Evolutionary conservation across 1,140 invertebrate species (phyloP).

Genomic region (Pseudachorutes palmiensis): DNA sequence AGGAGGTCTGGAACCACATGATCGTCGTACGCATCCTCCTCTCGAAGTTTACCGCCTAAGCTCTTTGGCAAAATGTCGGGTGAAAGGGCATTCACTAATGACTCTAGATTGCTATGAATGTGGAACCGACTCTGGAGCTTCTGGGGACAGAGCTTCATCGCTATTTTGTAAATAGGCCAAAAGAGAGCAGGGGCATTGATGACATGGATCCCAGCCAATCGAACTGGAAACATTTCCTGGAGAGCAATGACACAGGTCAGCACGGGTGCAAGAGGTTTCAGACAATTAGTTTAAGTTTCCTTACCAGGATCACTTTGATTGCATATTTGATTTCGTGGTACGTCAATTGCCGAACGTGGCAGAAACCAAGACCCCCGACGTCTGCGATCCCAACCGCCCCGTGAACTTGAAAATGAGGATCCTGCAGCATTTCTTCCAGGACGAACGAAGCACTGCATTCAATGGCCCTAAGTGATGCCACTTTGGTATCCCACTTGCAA

Average conservation of each 20-base stretch:
- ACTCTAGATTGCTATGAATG: not conserved
- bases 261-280: too few relatives aligned
- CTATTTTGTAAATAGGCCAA: not conserved
- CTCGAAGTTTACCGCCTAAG: not conserved
- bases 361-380: not conserved
- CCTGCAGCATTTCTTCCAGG: not conserved
- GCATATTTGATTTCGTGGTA: not conserved
- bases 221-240: constrained; percentile 2
- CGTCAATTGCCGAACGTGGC: not conserved
- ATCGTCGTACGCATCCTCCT: not conserved
- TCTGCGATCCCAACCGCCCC: constrained; percentile 2
- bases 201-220: not conserved
- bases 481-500: constrained; percentile 8
- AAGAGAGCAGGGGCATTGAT: not conserved
- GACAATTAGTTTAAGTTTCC: not conserved
- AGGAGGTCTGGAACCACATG: not conserved
- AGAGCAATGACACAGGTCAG: too few relatives aligned
- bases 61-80: not conserved
- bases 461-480: not conserved
- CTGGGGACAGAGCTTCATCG: not conserved
- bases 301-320: not conserved
- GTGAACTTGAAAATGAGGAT: not conserved
- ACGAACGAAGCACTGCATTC: not conserved
- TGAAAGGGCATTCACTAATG: not conserved
- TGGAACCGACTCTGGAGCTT: constrained; percentile 1